phyloP scores from a whole-genome alignment of 2,888 invertebrate species.

The Melanotus villosus region DNA sequence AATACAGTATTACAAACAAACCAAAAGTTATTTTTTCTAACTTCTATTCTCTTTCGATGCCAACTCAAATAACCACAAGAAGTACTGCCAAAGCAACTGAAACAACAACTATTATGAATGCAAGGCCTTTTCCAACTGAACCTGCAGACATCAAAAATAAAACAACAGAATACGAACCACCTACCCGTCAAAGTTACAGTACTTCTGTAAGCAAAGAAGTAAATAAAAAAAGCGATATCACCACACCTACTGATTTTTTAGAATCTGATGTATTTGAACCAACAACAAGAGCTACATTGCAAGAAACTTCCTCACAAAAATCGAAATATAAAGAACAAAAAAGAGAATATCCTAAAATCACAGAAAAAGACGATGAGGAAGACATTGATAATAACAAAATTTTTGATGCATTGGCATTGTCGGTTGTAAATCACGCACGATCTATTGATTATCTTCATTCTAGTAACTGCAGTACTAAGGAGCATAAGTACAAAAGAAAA shows the following conservation, averaged over 20 bases:
- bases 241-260: background rate
- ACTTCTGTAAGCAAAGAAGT: conserved; percentile 72
- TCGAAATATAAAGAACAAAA: no score
- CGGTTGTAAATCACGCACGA: conserved; percentile 67
- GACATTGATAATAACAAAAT: conserved; percentile 4
- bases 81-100: conserved; percentile 29
- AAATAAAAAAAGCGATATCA: conserved; percentile 62
- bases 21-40: conserved; percentile 60
- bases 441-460: conserved; percentile 51
- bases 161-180: conserved; percentile 51
- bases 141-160: conserved; percentile 31
- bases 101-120: conserved; percentile 48
- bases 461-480: background rate
- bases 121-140: background rate
- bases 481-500: background rate
- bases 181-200: conserved; percentile 69
- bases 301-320: background rate
- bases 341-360: background rate
- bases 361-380: background rate
- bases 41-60: conserved; percentile 55
- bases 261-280: background rate
- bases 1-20: conserved; percentile 20
- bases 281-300: no score
- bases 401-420: conserved; percentile 43
- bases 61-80: conserved; percentile 35